These are phyloP conservation scores for Petaurus breviceps DNA, from an alignment of 2,113 vertebrate genomes.

Conservation along the genomic window DNA sequence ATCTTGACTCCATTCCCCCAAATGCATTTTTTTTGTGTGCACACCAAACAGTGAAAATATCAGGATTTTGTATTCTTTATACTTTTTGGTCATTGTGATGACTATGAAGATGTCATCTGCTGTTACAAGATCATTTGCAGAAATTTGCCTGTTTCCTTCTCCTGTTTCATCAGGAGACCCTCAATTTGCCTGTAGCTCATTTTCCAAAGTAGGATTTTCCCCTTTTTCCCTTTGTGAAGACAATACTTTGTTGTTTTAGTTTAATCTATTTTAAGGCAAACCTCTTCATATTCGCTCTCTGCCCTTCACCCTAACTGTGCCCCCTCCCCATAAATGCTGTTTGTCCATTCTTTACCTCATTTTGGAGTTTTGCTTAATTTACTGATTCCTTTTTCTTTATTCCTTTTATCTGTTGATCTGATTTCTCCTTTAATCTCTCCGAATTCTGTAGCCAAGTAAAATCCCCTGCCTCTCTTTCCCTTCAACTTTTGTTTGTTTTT, in stretches of 20 bases:
- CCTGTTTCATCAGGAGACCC: background rate
- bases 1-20: no score
- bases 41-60: background rate
- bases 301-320: no score
- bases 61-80: background rate
- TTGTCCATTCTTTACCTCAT: background rate
- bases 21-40: background rate
- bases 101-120: background rate
- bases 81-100: background rate
- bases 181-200: background rate
- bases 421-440: background rate
- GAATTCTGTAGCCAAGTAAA: background rate
- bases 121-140: background rate
- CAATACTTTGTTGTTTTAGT: background rate
- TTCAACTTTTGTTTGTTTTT: background rate
- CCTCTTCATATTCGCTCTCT: background rate
- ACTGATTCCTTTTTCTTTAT: background rate
- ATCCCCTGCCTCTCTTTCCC: background rate
- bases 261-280: background rate
- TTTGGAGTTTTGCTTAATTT: background rate
- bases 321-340: background rate
- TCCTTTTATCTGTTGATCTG: background rate
- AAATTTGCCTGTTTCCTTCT: background rate
- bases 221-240: background rate
- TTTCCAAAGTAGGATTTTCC: background rate